Conservation (phyloP, 2,888 invertebrate genomes). For the Dasysyrphus albostriatus region DNA sequence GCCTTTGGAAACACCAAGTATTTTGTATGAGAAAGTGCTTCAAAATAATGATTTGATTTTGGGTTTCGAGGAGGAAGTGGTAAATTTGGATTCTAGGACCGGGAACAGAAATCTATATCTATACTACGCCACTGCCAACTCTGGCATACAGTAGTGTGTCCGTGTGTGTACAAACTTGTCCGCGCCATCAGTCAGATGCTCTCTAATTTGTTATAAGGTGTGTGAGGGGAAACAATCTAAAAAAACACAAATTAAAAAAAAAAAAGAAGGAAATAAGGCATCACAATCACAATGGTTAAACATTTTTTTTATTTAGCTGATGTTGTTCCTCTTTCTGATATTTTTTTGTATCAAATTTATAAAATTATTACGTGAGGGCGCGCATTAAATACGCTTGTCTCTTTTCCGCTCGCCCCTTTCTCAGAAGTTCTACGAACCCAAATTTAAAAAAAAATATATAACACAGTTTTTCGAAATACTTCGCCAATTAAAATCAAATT, state of each 20-base stretch:
- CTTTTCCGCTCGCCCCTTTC: background rate
- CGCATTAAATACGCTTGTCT: constrained; percentile 62
- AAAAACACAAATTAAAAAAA: constrained; percentile 17
- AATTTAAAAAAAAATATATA: background rate
- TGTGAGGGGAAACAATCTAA: constrained; percentile 2
- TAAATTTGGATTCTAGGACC: too few relatives aligned
- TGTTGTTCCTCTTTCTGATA: constrained; percentile 14
- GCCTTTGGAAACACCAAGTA: too few relatives aligned
- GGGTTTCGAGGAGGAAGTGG: too few relatives aligned
- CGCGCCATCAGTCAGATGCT: constrained; percentile 43
- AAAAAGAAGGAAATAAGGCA: constrained; percentile 36
- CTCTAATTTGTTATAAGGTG: constrained; percentile 64
- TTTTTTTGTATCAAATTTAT: constrained; percentile 33
- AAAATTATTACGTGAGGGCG: constrained; percentile 62
- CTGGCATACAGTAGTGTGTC: background rate
- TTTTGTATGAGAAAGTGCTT: too few relatives aligned
- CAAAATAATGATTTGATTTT: too few relatives aligned
- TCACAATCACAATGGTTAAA: constrained; percentile 42
- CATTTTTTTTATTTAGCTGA: constrained; percentile 27
- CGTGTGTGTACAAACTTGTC: constrained; percentile 1
- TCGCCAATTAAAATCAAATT: constrained; percentile 75
- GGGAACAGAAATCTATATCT: background rate
- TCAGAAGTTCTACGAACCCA: background rate
- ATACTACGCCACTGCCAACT: background rate
- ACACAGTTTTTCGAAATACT: constrained; percentile 38